phyloP scores from a whole-genome alignment of 2,888 invertebrate species.

The Urechis unicinctus region DNA sequence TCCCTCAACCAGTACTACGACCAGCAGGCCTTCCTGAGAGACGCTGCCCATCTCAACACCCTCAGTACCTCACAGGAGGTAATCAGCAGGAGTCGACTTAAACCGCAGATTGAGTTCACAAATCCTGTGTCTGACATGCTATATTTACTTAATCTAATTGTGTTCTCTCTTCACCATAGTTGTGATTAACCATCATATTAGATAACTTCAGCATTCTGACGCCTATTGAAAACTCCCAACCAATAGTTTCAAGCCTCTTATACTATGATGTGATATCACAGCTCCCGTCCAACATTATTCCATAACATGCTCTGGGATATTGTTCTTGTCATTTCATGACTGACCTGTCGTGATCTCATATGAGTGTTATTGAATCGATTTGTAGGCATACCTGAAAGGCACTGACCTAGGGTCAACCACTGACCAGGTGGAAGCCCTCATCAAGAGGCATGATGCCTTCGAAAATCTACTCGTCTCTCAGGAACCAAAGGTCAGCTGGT shows the following conservation, averaged over 20 bases:
- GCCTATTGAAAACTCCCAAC: too few relatives aligned
- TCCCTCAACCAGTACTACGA: conserved; percentile 98
- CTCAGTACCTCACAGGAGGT: conserved; percentile 79
- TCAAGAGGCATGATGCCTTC: conserved; percentile 99
- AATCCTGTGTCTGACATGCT: too few relatives aligned
- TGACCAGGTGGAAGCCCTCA: conserved; percentile 95
- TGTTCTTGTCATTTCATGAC: not conserved
- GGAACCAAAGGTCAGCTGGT: conserved; percentile 67
- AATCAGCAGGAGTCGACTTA: not conserved
- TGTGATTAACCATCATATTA: too few relatives aligned
- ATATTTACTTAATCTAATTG: too few relatives aligned
- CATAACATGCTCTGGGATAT: too few relatives aligned
- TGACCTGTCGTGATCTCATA: not conserved
- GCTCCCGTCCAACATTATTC: too few relatives aligned
- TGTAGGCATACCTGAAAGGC: conserved; percentile 37
- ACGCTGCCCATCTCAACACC: conserved; percentile 86
- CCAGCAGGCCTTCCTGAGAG: conserved; percentile 87
- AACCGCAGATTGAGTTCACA: too few relatives aligned
- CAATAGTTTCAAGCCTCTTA: too few relatives aligned
- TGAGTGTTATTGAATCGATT: conserved; percentile 1
- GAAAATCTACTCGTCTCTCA: conserved; percentile 97
- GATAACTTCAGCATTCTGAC: too few relatives aligned
- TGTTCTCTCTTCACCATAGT: too few relatives aligned
- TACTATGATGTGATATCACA: too few relatives aligned
- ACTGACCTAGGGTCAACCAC: conserved; percentile 93